These are phyloP conservation scores for Hydrophis major DNA, from an alignment of 2,797 vertebrate species.

Conservation along the genomic window DNA sequence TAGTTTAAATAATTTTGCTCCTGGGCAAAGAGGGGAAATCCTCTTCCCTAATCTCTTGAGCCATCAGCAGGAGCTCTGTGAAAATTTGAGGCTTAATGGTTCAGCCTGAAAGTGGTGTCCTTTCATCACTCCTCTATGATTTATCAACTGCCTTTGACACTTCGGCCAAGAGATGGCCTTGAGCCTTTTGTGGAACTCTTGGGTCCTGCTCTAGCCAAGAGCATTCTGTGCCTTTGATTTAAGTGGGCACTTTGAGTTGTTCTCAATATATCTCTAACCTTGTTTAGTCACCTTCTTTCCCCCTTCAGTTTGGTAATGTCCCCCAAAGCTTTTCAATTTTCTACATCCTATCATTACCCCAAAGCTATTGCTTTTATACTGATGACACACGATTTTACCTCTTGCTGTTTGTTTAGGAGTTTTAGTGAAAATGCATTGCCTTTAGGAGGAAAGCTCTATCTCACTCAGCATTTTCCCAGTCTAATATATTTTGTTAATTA, in stretches of 20 bases:
- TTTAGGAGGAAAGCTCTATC: constrained; percentile 33
- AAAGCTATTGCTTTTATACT: constrained; percentile 18
- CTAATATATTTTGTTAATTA: constrained; percentile 57
- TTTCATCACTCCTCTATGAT: constrained; percentile 46
- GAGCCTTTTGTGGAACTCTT: constrained; percentile 22
- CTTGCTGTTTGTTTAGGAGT: constrained; percentile 35
- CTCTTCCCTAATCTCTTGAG: constrained; percentile 20
- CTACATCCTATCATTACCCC: neutral
- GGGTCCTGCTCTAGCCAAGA: constrained; percentile 10
- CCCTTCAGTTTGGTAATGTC: constrained; percentile 9
- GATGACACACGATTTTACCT: constrained; percentile 18
- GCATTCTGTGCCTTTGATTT: constrained; percentile 17
- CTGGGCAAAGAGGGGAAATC: neutral
- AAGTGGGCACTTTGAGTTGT: constrained; percentile 23
- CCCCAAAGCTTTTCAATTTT: constrained; percentile 42
- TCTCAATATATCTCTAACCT: constrained; percentile 32
- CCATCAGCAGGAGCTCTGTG: constrained; percentile 25
- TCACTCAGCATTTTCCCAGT: constrained; percentile 39
- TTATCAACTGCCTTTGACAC: constrained; percentile 36
- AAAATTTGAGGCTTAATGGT: constrained; percentile 30
- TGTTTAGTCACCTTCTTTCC: neutral
- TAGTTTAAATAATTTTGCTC: constrained; percentile 22
- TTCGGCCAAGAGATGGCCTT: constrained; percentile 7
- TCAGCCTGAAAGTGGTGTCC: constrained; percentile 14
- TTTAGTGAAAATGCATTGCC: constrained; percentile 13